Conservation (phyloP, 2,888 invertebrate species). For the Cephonodes hylas region DNA sequence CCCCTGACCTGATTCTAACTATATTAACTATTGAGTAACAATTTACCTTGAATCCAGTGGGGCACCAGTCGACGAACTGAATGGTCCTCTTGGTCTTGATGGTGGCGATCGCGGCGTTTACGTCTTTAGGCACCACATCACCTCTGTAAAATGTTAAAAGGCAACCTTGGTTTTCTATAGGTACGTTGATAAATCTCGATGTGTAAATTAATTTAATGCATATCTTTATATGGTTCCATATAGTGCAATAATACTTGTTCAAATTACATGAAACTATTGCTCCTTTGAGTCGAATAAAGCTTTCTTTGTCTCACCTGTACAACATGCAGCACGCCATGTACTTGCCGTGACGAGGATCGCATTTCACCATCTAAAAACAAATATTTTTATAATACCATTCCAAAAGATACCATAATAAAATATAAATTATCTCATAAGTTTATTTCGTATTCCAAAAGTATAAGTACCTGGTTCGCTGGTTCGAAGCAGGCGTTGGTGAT, state of each 20-base stretch:
- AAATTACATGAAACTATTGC: no score
- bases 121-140: conserved; percentile 96
- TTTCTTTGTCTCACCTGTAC: conserved; percentile 82
- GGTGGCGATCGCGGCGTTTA: conserved; percentile 94
- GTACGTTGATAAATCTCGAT: no score
- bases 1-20: no score
- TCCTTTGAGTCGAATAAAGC: no score
- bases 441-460: not conserved
- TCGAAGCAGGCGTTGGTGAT: conserved; percentile 98
- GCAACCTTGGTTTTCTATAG: no score
- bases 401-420: not conserved
- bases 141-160: conserved; percentile 81
- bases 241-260: no score
- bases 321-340: conserved; percentile 98
- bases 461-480: conserved; percentile 88
- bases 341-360: conserved; percentile 94
- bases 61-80: conserved; percentile 94
- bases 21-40: no score
- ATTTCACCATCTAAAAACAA: conserved; percentile 90
- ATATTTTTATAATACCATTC: not conserved
- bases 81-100: conserved; percentile 97
- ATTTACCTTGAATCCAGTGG: conserved; percentile 87
- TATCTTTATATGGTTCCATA: no score
- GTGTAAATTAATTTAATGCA: no score
- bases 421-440: not conserved